Evolutionary conservation across 2,888 invertebrate species (phyloP).

Genomic region (Orchesellides sinensis): DNA sequence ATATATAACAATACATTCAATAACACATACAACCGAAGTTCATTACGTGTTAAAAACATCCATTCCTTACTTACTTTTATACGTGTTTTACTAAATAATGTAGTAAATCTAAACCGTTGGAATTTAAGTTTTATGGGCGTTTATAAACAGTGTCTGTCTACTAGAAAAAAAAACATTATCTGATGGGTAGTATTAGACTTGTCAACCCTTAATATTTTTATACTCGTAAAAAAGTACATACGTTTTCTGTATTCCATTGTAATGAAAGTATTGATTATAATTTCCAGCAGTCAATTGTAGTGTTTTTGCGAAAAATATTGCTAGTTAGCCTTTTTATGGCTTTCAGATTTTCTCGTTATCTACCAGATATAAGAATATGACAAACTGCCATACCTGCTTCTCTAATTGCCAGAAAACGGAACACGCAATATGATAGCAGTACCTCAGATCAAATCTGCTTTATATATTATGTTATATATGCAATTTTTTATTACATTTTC

Average conservation of each 20-base stretch:
- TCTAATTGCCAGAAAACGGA: background rate
- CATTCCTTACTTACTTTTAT: conserved; percentile 36
- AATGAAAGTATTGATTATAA: no score
- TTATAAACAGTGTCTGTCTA: background rate
- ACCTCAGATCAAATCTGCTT: no score
- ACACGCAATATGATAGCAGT: no score
- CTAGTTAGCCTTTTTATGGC: background rate
- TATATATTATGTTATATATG: no score
- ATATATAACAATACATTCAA: conserved; percentile 12
- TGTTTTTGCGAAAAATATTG: background rate
- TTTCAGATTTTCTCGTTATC: background rate
- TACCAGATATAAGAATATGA: background rate
- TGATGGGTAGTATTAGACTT: background rate
- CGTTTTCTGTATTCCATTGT: background rate
- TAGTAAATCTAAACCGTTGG: background rate
- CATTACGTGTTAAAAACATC: background rate
- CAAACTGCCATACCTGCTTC: background rate
- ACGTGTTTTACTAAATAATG: background rate
- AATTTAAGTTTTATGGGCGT: background rate
- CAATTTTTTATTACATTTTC: background rate
- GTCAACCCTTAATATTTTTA: conserved; percentile 29
- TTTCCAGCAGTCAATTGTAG: background rate
- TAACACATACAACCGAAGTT: background rate
- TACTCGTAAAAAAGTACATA: conserved; percentile 25
- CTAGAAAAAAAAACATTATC: background rate